Evolutionary conservation across 2,888 invertebrate species (phyloP).

Genomic region (Cyrtodaria siliqua): DNA sequence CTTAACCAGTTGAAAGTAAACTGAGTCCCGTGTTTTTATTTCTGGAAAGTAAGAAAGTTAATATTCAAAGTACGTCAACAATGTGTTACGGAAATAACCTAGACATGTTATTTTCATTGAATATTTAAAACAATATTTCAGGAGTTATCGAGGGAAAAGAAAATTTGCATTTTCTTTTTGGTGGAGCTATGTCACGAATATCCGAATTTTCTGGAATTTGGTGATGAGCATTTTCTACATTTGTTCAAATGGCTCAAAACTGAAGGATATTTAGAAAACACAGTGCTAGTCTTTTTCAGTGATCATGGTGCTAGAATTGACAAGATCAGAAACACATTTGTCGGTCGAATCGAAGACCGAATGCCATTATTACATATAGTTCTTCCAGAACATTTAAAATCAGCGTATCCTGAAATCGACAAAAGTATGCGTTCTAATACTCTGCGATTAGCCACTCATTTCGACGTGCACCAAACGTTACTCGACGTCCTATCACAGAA

Average conservation of each 20-base stretch:
- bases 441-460: conserved; percentile 92
- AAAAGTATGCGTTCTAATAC: conserved; percentile 90
- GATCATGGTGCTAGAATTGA: conserved; percentile 97
- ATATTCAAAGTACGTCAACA: conserved; percentile 33
- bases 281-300: conserved; percentile 88
- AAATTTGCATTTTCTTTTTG: conserved; percentile 94
- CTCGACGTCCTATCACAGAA: conserved; percentile 88
- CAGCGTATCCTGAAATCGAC: conserved; percentile 89
- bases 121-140: conserved; percentile 88
- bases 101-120: conserved; percentile 88
- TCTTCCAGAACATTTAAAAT: conserved; percentile 91
- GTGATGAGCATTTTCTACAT: conserved; percentile 89
- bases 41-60: conserved; percentile 50
- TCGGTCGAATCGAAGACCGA: conserved; percentile 93
- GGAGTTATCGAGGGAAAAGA: conserved; percentile 88
- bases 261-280: conserved; percentile 76
- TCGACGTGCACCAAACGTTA: conserved; percentile 93
- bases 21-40: conserved; percentile 43
- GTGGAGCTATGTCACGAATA: conserved; percentile 94
- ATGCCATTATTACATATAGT: conserved; percentile 92
- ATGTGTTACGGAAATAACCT: conserved; percentile 55
- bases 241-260: conserved; percentile 88
- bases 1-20: conserved; percentile 27
- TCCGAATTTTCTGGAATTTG: conserved; percentile 92
- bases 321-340: conserved; percentile 92